Evolutionary conservation across 2,888 invertebrate species (phyloP).

Genomic region (Drosophila phalerata): DNA sequence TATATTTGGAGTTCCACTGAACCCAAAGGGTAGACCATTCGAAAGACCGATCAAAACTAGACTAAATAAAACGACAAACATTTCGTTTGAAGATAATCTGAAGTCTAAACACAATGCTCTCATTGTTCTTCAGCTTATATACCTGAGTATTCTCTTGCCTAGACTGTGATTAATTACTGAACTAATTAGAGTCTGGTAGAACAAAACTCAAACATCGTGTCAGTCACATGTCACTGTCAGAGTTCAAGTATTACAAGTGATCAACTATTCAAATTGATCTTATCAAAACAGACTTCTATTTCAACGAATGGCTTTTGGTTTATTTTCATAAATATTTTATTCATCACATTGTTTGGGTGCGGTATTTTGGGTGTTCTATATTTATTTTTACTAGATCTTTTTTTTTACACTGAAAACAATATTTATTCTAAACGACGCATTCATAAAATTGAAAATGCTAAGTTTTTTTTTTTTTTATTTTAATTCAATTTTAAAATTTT

Average conservation of each 20-base stretch:
- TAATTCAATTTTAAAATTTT: too few species aligned
- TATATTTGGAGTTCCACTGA: background rate
- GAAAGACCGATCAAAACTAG: background rate
- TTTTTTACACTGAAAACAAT: too few species aligned
- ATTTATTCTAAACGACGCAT: too few species aligned
- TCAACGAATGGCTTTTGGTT: background rate
- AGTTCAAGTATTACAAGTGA: slow-evolving; percentile 4
- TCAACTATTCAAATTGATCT: background rate
- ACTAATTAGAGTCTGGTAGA: background rate
- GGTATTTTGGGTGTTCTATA: background rate
- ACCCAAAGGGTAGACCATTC: background rate
- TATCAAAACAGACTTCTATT: background rate
- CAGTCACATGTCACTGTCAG: slow-evolving; percentile 24
- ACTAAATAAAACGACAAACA: slow-evolving; percentile 11
- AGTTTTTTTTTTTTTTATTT: too few species aligned
- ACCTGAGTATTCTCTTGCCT: background rate
- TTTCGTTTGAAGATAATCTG: slow-evolving; percentile 1
- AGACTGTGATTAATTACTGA: slow-evolving; percentile 9
- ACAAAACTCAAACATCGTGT: background rate
- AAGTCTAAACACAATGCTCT: background rate
- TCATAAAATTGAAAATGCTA: too few species aligned
- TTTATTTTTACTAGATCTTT: too few species aligned
- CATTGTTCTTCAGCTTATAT: slow-evolving; percentile 20
- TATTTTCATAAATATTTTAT: background rate
- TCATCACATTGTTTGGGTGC: slow-evolving; percentile 5